A percentile compares a stretch with the other conserved stretches of the same genome.
Conservation (phyloP, 2,888 invertebrate genomes). For the Drosophila anceps region DNA sequence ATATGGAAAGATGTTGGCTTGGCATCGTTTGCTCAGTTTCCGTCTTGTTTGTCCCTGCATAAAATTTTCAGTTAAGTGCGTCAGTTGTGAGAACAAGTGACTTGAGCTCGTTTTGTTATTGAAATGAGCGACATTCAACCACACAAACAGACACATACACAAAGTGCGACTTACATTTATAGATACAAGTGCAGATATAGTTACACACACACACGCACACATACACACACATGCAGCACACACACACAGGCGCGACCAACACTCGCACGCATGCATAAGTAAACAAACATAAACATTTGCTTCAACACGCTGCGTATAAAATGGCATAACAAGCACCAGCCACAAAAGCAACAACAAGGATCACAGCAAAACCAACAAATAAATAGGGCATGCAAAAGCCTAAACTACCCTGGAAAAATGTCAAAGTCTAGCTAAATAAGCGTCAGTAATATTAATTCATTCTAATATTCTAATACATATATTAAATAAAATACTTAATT, state of each 20-base stretch:
- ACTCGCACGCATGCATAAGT: conserved; percentile 79
- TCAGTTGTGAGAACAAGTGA: conserved; percentile 79
- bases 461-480: no score
- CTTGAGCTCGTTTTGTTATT: conserved; percentile 78
- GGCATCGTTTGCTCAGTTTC: conserved; percentile 41
- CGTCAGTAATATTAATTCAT: no score
- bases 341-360: conserved; percentile 63
- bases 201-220: conserved; percentile 29
- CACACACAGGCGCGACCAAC: conserved; percentile 48
- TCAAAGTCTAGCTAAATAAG: no score
- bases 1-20: not conserved
- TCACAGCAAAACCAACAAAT: conserved; percentile 3
- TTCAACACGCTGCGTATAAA: conserved; percentile 76
- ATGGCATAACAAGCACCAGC: conserved; percentile 75
- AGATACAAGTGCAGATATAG: conserved; percentile 58
- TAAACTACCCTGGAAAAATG: conserved; percentile 6
- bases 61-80: conserved; percentile 78
- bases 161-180: conserved; percentile 37
- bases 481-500: no score
- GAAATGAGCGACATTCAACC: conserved; percentile 64
- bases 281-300: conserved; percentile 81
- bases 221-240: not conserved
- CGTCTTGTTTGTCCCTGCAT: conserved; percentile 70
- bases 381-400: not conserved
- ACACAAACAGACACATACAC: conserved; percentile 18